Conservation (phyloP, 2,113 vertebrate species). For the Coreoperca whiteheadi region DNA sequence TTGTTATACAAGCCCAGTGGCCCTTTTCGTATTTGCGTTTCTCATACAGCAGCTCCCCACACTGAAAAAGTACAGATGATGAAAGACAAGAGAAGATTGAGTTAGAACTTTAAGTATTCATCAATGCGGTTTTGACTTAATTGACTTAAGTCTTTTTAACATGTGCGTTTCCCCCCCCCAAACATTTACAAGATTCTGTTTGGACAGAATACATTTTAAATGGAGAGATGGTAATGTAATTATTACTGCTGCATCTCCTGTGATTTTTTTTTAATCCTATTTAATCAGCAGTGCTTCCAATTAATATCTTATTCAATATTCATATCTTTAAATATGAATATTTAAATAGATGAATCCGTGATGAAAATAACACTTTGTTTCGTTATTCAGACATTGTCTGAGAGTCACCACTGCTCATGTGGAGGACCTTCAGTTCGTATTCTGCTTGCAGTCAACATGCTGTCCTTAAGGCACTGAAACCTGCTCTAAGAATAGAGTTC, state of each 20-base stretch:
- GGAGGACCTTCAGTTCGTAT: not conserved
- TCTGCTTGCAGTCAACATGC: not conserved
- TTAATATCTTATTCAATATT: too few species aligned
- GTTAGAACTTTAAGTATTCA: not conserved
- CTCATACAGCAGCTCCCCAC: conserved; percentile 88
- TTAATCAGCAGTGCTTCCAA: too few species aligned
- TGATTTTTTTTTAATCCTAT: not conserved
- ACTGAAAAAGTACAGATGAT: conserved; percentile 73
- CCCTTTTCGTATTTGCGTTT: conserved; percentile 90
- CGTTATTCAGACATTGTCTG: not conserved
- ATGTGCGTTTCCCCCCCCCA: not conserved
- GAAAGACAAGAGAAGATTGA: not conserved
- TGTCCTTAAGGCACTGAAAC: conserved; percentile 4
- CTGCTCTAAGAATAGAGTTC: conserved; percentile 54
- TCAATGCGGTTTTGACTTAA: not conserved
- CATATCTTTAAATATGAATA: too few species aligned
- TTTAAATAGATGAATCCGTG: not conserved
- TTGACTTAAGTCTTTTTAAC: not conserved
- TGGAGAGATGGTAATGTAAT: not conserved
- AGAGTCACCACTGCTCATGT: not conserved
- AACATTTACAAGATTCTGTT: not conserved
- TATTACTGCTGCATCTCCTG: not conserved
- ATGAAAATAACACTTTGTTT: not conserved
- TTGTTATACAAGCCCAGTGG: conserved; percentile 90
- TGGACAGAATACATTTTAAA: not conserved